A percentile compares a stretch with the other conserved stretches of the same genome.
Evolutionary conservation across 2,797 vertebrate genomes (phyloP).

Genomic region (Poecilia gillii): DNA sequence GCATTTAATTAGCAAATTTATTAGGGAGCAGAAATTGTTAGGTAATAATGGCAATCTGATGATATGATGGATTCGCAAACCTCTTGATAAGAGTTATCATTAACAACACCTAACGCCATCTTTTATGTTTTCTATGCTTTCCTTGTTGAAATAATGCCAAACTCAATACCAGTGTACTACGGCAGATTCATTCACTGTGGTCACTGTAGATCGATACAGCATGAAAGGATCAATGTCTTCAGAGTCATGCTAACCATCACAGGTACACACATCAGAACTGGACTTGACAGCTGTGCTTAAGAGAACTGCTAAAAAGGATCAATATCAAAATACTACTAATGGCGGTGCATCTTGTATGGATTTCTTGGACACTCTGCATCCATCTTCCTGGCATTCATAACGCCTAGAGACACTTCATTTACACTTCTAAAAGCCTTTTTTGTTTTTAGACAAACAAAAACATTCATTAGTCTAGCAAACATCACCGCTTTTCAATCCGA

Average conservation of each 20-base stretch:
- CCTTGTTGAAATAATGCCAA: neutral
- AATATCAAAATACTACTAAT: conserved; percentile 22
- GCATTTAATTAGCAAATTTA: conserved; percentile 56
- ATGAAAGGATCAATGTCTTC: conserved; percentile 42
- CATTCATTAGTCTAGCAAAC: neutral
- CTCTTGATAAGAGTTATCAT: neutral
- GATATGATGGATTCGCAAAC: neutral
- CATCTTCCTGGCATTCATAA: neutral
- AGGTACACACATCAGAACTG: conserved; percentile 8
- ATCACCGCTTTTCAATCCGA: neutral
- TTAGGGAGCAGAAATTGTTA: conserved; percentile 62
- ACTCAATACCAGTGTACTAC: conserved; percentile 5
- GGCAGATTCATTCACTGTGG: conserved; percentile 24
- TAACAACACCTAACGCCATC: neutral
- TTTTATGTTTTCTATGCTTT: neutral
- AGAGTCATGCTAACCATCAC: conserved; percentile 8
- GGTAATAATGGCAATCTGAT: conserved; percentile 36
- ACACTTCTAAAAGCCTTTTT: neutral
- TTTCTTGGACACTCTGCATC: neutral
- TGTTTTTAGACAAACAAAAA: neutral
- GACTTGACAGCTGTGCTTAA: conserved; percentile 3
- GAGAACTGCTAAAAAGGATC: conserved; percentile 21
- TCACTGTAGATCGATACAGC: conserved; percentile 24
- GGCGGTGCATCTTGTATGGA: neutral
- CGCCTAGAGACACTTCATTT: neutral